Base-by-base conservation (phyloP, 2,888 invertebrate genomes). In the Rotaria sp. region DNA sequence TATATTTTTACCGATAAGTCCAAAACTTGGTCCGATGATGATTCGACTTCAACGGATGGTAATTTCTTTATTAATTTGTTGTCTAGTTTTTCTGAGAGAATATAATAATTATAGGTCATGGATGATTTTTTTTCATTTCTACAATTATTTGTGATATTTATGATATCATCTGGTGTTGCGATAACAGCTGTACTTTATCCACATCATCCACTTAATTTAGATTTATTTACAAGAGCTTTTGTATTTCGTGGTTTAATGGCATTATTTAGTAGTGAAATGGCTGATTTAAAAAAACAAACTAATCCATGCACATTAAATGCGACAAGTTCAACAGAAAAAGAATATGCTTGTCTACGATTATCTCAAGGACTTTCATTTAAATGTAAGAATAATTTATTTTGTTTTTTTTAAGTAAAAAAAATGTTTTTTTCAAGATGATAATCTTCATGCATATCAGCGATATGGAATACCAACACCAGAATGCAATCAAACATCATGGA, bases 161-260 rank as follows among this genome's bases (percentile, higher is more conserved):
- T 91, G 88, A 89, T 91, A 75, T 90, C 90, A 75, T 90, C 91
- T 52, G 90, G 90, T n/a, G 89, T 91, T 15, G 90, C 90, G 0
- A 90, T 92, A 45, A 91, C 92, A 86, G 91, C 92, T 1, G 89
- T 91, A n/a, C 88, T 92, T 30, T 92, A 91, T 88, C 92, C 92
- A 7, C 91, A 91, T 88, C 90, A 90, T 87, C 90, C 90, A 0
- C 88, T 91, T 13, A 88, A 88, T n/a, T 84, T 88, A 26, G 89
- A 89, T 67, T 88, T 90, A 15, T 26, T 86, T 50, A 75, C 85
- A 3, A 85, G 84, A 57, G 85, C 85, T 26, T 52, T 86, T 30
- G 55, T 86, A 45, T 80, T 85, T n/a, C 75, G 86, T 8, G 86
- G 86, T 26, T 57, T 86, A 48, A 52, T 86, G 80, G 85, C 85